Base-by-base conservation (phyloP, 2,113 vertebrate genomes). In the Phyllostomus hastatus region DNA sequence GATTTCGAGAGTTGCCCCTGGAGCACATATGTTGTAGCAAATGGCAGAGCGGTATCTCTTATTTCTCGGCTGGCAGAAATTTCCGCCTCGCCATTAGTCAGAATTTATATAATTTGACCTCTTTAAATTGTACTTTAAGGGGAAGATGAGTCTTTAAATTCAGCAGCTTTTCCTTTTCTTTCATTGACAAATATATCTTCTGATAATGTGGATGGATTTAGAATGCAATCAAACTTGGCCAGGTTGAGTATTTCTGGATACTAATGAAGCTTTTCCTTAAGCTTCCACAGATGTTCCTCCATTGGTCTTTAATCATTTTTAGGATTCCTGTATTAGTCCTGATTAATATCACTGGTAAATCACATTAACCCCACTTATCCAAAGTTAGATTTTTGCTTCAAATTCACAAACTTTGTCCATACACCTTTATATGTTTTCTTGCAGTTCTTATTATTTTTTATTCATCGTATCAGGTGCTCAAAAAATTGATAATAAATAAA, bases 321-420 rank as follows among this genome's bases (percentile, higher is more conserved):
- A 81, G 69, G 72, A 66, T 88, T 84, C 41, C 28, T 17, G 14
- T 46, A 48, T 83, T 75, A 88, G 69, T 48, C n/a, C 54, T 80
- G 84, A 84, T 90, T 88, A 95, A 72, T 90, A 88, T 52, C 52
- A 78, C 20, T 48, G 41, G 24, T 50, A 89, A 88, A 89, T 91
- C 28, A 48, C 50, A 89, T 81, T 79, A 82, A 75, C 66, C 43
- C 43, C 78, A 86, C 43, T 95, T 94, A 57, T 52, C 73, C 19
- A 66, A 89, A 91, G 73, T 92, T 73, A 86, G 88, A 82, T 33
- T 86, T 91, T 89, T 90, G 61, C 82, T 79, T 59, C 33, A 78
- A 66, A 41, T 82, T 24, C 35, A 38, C 82, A 59, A 73, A 33
- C 22, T 35, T 88, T 88, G 33, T 69, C 57, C 48, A 26, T 11